A percentile compares a stretch with the other conserved stretches of the same genome.
Conservation (phyloP, 2,888 invertebrate species). For the Chymomyza caudatula region DNA sequence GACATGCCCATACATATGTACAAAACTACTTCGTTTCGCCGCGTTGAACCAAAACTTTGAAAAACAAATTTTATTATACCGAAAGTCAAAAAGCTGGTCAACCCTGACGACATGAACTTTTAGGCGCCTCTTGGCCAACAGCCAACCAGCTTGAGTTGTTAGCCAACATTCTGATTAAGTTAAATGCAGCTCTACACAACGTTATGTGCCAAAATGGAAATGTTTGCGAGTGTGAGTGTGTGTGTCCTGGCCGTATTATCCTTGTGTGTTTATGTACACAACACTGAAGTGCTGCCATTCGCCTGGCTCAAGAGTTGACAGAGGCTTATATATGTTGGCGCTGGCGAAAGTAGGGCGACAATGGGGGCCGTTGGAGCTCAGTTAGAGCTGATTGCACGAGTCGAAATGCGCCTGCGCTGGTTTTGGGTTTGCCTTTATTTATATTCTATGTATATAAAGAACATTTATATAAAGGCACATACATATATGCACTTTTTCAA, state of each 20-base stretch:
- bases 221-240: not conserved
- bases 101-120: not conserved
- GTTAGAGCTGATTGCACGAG: not conserved
- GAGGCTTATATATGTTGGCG: conserved; percentile 23
- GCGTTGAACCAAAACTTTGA: no score
- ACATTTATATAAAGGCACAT: conserved; percentile 11
- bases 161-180: conserved; percentile 47
- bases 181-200: not conserved
- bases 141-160: conserved; percentile 50
- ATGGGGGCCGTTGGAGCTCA: not conserved
- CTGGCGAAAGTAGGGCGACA: conserved; percentile 13
- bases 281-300: conserved; percentile 61
- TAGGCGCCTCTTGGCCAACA: conserved; percentile 25
- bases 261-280: conserved; percentile 25
- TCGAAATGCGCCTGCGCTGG: conserved; percentile 58
- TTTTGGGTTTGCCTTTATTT: conserved; percentile 54
- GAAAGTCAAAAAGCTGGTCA: not conserved
- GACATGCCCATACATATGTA: no score
- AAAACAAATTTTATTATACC: not conserved
- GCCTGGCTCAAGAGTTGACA: conserved; percentile 64
- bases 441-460: conserved; percentile 21
- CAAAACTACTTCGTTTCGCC: no score
- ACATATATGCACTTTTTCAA: conserved; percentile 28
- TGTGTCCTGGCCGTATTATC: conserved; percentile 28
- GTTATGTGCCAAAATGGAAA: not conserved